These are phyloP conservation scores for Gymnothorax reevesii DNA, from an alignment of 2,797 vertebrate genomes.

Conservation along the genomic window DNA sequence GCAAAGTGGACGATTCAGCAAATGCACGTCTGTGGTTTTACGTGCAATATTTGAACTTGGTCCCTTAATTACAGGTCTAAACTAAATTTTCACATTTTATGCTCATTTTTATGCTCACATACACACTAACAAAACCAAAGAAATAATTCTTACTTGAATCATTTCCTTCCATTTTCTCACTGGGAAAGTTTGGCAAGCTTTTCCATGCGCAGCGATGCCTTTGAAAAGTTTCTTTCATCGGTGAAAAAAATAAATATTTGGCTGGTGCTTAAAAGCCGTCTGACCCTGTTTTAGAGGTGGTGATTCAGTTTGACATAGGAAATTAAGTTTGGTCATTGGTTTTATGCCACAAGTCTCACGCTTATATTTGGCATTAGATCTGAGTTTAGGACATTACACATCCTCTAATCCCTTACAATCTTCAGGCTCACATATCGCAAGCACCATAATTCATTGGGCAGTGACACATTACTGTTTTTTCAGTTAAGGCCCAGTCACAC, in stretches of 20 bases:
- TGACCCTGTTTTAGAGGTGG: neutral
- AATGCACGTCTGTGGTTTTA: too few relatives aligned
- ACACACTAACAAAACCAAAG: neutral
- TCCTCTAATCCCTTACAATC: neutral
- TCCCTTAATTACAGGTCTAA: too few relatives aligned
- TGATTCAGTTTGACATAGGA: neutral
- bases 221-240: neutral
- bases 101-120: neutral
- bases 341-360: neutral
- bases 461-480: too few relatives aligned
- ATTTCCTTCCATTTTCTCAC: neutral
- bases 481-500: too few relatives aligned
- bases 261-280: slow-evolving; percentile 17
- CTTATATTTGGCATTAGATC: neutral
- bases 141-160: neutral
- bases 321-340: neutral
- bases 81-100: neutral
- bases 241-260: neutral
- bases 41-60: too few relatives aligned
- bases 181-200: neutral
- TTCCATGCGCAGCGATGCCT: neutral
- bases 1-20: too few relatives aligned
- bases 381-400: neutral
- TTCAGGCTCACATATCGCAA: neutral
- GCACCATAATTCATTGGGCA: neutral